These are phyloP conservation scores for Exocentrus adspersus DNA, from an alignment of 2,888 invertebrate genomes.

Conservation along the genomic window DNA sequence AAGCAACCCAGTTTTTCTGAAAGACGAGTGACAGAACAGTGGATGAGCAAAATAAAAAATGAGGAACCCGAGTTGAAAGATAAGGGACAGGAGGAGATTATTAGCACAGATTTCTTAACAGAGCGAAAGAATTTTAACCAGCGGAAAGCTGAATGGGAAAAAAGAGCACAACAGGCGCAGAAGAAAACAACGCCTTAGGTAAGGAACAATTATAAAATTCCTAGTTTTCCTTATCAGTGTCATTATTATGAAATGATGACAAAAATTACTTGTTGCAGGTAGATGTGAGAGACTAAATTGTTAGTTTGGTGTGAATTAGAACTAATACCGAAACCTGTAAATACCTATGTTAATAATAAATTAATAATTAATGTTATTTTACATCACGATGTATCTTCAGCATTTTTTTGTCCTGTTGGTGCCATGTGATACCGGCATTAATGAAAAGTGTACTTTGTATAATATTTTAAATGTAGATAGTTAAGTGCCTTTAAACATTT, in stretches of 20 bases:
- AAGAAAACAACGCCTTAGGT: conserved; percentile 63
- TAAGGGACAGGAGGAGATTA: conserved; percentile 47
- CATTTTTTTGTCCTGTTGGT: conserved; percentile 50
- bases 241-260: too few species aligned
- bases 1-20: conserved; percentile 56
- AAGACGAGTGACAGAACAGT: conserved; percentile 57
- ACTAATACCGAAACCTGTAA: conserved; percentile 36
- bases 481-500: conserved; percentile 58
- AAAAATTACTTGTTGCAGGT: too few species aligned
- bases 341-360: conserved; percentile 32
- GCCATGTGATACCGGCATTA: conserved; percentile 59
- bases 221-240: conserved; percentile 9
- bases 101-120: conserved; percentile 59
- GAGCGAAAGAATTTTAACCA: conserved; percentile 79
- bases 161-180: conserved; percentile 77
- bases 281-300: too few species aligned
- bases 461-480: conserved; percentile 50
- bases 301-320: background rate
- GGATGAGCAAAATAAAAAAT: conserved; percentile 52
- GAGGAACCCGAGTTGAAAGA: conserved; percentile 50
- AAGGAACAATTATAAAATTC: conserved; percentile 11
- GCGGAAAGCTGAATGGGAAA: conserved; percentile 81
- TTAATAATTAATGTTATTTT: conserved; percentile 33
- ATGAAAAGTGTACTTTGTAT: conserved; percentile 52
- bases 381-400: conserved; percentile 46